phyloP scores from a whole-genome alignment of 1,140 invertebrate species.

The Cepaea nemoralis region DNA sequence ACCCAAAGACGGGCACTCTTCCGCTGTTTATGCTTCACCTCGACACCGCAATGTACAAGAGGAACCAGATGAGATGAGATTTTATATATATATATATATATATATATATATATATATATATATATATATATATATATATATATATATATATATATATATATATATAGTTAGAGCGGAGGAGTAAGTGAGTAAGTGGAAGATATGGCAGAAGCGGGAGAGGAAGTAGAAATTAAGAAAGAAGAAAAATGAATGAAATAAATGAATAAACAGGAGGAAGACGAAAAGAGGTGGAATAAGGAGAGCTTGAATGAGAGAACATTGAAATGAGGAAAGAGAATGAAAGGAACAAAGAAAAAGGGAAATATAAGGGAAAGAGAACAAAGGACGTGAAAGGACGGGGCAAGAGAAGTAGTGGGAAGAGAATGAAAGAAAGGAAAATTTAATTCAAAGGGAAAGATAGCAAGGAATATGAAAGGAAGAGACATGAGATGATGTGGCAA shows the following conservation, averaged over 20 bases:
- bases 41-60: too few species aligned
- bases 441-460: not conserved
- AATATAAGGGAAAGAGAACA: not conserved
- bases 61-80: too few species aligned
- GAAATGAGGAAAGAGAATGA: constrained; percentile 27
- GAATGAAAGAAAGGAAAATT: not conserved
- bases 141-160: too few species aligned
- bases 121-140: too few species aligned
- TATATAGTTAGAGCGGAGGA: constrained; percentile 14
- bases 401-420: not conserved
- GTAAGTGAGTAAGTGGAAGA: not conserved
- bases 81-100: too few species aligned
- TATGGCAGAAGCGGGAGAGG: constrained; percentile 17
- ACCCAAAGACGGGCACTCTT: too few species aligned
- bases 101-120: too few species aligned
- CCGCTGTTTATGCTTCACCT: too few species aligned
- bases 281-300: constrained; percentile 13
- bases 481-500: not conserved
- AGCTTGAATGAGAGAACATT: not conserved
- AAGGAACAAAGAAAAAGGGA: not conserved
- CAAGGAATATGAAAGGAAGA: not conserved
- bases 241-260: not conserved
- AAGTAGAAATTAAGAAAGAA: not conserved
- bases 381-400: not conserved
- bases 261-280: constrained; percentile 9